Evolutionary conservation across 2,888 invertebrate genomes (phyloP), one percentile per base, ranked within the genome.

Genomic region (Acronicta psi): DNA sequence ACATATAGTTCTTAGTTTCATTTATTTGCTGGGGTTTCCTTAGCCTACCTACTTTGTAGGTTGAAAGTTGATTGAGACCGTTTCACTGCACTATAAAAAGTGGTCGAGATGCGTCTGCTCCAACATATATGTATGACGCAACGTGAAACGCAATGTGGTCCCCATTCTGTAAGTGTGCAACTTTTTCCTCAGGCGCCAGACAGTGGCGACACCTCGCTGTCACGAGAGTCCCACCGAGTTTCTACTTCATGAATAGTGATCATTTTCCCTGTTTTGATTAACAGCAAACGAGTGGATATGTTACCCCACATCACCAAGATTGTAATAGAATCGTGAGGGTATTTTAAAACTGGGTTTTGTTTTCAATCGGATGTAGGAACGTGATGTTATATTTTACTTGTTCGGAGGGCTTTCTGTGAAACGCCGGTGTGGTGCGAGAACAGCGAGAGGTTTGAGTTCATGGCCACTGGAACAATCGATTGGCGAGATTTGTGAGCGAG

Each of bases 391-490:
- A 83, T 81, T 83, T 81, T 79, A 78, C 78, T 79, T 75, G 68
- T 70, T 78, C 63, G 52, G 61, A 79, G 74, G 76, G 70, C 80
- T 86, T 87, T 85, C 79, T 77, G 79, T 79, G 81, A 83, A 82
- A 78, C 79, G 71, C 59, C 45, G 42, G 64, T 51, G 63, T 65
- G 72, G 64, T 72, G 75, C 69, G 71, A 83, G 84, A 85, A n/a
- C n/a, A n/a, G n/a, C n/a, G n/a, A 81, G 80, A 79, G 77, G 81
- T 76, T 79, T 62, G 87, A 84, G 91, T 92, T 91, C 91, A 92
- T 83, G 91, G 90, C 85, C 91, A 88, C 72, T 79, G 80, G 82
- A 89, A 90, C 88, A 91, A 93, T 92, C 89, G 90, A 90, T 90
- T 85, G 85, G 72, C 76, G 78, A 80, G 85, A 84, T 81, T 84